A percentile compares a stretch with the other conserved stretches of the same genome.
Conservation (phyloP, 2,113 vertebrate species). For the Zosterops hypoxanthus region DNA sequence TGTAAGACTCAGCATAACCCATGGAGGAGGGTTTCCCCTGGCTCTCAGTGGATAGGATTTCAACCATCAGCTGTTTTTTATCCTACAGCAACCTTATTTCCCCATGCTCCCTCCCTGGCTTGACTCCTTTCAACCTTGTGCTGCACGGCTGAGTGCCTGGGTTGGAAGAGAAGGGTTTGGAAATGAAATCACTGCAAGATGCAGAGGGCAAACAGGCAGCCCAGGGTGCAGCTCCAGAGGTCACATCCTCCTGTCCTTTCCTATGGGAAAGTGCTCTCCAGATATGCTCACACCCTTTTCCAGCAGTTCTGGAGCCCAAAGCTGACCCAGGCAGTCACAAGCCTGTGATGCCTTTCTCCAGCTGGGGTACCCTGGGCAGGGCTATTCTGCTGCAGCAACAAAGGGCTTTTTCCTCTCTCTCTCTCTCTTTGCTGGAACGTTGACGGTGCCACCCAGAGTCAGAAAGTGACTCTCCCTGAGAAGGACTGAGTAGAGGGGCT, state of each 20-base stretch:
- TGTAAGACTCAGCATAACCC: background rate
- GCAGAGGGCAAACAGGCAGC: background rate
- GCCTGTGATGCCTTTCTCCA: background rate
- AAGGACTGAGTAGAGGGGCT: background rate
- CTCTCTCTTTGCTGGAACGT: background rate
- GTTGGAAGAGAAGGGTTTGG: background rate
- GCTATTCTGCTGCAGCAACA: background rate
- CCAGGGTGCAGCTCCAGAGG: slow-evolving; percentile 27
- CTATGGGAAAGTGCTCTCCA: slow-evolving; percentile 63
- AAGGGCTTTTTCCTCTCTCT: background rate
- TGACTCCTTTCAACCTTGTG: background rate
- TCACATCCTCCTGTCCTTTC: slow-evolving; percentile 51
- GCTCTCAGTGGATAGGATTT: background rate
- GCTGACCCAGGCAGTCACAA: background rate
- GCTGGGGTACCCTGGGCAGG: background rate
- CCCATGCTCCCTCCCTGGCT: background rate
- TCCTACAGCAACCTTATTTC: background rate
- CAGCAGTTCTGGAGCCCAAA: background rate
- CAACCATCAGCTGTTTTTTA: background rate
- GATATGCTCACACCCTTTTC: slow-evolving; percentile 20
- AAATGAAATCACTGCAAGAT: slow-evolving; percentile 11
- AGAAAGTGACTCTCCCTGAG: background rate
- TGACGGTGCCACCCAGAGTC: background rate
- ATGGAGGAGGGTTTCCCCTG: background rate
- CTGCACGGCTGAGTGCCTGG: background rate